Percentiles rank a stretch among this genome's conserved stretches.
These are phyloP conservation scores for Lycocerus yunnanus DNA, from an alignment of 2,888 invertebrate genomes.

Conservation along the genomic window DNA sequence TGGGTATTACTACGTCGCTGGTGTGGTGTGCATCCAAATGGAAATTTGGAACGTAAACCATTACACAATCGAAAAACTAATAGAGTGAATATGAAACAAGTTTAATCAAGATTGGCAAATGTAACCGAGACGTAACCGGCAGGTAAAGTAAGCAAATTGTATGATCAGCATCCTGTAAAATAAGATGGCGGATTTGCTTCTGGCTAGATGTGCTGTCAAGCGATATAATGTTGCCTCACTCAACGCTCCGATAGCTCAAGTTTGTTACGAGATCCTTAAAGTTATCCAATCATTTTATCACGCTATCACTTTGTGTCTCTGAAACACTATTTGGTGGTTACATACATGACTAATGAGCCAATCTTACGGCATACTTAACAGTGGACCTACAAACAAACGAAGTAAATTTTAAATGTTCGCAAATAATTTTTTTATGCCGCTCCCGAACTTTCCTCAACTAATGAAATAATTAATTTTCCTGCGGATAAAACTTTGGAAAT, in stretches of 20 bases:
- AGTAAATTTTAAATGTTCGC: neutral
- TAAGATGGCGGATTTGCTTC: constrained; percentile 30
- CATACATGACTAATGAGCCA: constrained; percentile 16
- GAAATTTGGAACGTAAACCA: neutral
- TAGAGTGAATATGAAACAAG: constrained; percentile 18
- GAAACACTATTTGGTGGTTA: neutral
- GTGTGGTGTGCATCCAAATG: neutral
- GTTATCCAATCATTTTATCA: constrained; percentile 29
- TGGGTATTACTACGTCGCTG: neutral
- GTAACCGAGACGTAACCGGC: constrained; percentile 8
- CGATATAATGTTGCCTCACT: constrained; percentile 27
- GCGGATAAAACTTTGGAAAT: neutral
- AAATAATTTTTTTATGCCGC: neutral
- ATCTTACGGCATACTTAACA: constrained; percentile 1
- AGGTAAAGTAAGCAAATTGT: constrained; percentile 23
- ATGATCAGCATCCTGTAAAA: constrained; percentile 30
- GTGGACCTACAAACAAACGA: neutral
- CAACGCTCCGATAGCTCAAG: constrained; percentile 28
- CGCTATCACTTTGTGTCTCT: constrained; percentile 21
- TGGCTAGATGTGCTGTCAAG: constrained; percentile 30
- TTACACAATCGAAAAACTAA: constrained; percentile 15
- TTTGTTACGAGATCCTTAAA: constrained; percentile 30
- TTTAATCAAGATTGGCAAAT: constrained; percentile 23
- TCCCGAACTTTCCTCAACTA: neutral
- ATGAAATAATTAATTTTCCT: neutral